These are phyloP conservation scores for Drosophila aldrichi DNA, from an alignment of 2,888 invertebrate species.

Conservation along the genomic window DNA sequence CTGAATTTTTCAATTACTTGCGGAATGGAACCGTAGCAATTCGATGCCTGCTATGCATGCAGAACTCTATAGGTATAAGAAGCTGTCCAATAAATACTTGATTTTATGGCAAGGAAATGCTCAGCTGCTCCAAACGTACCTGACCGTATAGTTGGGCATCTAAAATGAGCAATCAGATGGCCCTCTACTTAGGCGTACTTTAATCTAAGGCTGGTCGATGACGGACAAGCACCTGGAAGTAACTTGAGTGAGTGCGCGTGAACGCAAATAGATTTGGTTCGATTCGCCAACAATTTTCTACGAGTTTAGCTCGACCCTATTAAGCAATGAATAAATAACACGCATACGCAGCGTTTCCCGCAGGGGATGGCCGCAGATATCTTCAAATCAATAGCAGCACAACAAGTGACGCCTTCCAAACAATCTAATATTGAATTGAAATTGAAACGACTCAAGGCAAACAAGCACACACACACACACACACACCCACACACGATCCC, in stretches of 20 bases:
- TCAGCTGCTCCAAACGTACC: conserved; percentile 7
- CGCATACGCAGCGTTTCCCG: conserved; percentile 20
- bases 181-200: conserved; percentile 14
- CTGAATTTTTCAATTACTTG: conserved; percentile 23
- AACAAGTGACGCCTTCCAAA: conserved; percentile 40
- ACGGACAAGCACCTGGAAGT: conserved; percentile 22
- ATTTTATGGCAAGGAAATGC: conserved; percentile 43
- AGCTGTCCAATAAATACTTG: conserved; percentile 53
- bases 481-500: background rate
- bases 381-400: conserved; percentile 41
- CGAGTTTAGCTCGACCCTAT: conserved; percentile 5
- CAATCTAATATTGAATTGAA: conserved; percentile 67
- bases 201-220: conserved; percentile 27
- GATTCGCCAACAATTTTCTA: conserved; percentile 26
- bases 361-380: conserved; percentile 11
- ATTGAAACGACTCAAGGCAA: conserved; percentile 53
- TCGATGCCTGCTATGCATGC: background rate
- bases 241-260: conserved; percentile 16
- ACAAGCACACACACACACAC: conserved; percentile 4
- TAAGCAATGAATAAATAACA: conserved; percentile 51
- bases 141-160: conserved; percentile 27
- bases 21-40: conserved; percentile 7
- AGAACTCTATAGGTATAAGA: conserved; percentile 34
- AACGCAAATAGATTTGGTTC: conserved; percentile 8
- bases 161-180: conserved; percentile 1